phyloP scores from a whole-genome alignment of 2,113 vertebrate genomes.

The Zosterops lateralis region DNA sequence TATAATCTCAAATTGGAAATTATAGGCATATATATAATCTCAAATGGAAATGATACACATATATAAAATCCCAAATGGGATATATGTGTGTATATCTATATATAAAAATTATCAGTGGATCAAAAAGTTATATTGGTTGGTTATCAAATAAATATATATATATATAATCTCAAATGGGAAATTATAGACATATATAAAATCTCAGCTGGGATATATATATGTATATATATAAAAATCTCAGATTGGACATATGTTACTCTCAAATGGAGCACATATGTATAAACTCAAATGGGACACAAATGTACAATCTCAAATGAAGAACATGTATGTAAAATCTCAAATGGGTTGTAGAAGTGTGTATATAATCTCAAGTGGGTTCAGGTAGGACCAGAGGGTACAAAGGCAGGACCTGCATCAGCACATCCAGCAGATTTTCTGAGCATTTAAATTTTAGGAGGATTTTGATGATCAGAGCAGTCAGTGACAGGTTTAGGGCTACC shows the following conservation, averaged over 20 bases:
- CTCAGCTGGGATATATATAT: not conserved
- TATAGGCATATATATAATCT: not conserved
- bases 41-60: too few species aligned
- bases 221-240: not conserved
- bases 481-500: not conserved
- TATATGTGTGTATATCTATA: too few species aligned
- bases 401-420: not conserved
- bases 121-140: too few species aligned
- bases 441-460: not conserved
- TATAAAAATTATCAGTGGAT: too few species aligned
- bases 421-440: not conserved
- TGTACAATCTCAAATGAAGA: not conserved
- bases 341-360: too few species aligned
- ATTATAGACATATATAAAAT: too few species aligned
- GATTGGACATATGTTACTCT: not conserved
- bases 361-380: not conserved
- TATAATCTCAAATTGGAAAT: not conserved
- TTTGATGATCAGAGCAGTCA: not conserved
- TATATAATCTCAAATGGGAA: not conserved
- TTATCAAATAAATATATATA: not conserved
- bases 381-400: not conserved
- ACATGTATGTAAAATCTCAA: not conserved
- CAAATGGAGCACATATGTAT: not conserved
- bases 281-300: not conserved
- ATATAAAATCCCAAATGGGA: too few species aligned